phyloP scores from a whole-genome alignment of 2,797 vertebrate species.

The Acrossocheilus wenchowensis region DNA sequence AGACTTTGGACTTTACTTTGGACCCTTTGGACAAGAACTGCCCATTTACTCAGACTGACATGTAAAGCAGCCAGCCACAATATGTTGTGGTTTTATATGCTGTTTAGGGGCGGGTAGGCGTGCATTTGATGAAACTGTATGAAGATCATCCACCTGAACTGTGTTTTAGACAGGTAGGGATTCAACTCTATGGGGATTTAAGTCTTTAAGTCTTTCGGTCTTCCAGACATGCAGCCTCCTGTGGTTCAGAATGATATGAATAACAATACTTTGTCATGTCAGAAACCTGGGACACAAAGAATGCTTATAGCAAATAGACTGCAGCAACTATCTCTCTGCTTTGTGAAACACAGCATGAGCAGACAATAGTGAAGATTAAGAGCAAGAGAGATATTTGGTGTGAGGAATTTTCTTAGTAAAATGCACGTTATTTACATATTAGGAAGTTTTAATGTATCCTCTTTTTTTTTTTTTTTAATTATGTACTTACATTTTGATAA shows the following conservation, averaged over 20 bases:
- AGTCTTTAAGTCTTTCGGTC: neutral
- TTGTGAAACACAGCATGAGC: constrained; percentile 21
- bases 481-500: neutral
- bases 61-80: neutral
- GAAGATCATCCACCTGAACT: neutral
- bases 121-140: neutral
- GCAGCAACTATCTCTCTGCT: constrained; percentile 11
- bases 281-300: constrained; percentile 13
- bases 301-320: constrained; percentile 9
- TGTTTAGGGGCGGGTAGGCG: neutral
- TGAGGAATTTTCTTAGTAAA: constrained; percentile 27
- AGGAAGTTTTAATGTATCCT: neutral
- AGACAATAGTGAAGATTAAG: constrained; percentile 18
- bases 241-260: constrained; percentile 28
- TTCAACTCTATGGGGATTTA: neutral
- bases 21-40: neutral
- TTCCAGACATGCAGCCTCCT: neutral
- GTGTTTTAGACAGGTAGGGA: constrained; percentile 1
- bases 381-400: constrained; percentile 12
- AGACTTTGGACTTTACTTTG: neutral
- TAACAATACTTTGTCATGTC: constrained; percentile 38
- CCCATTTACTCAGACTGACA: neutral
- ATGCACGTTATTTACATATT: neutral
- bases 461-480: neutral
- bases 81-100: neutral